Base-by-base conservation (phyloP, 2,888 invertebrate species). In the Acholoe squamosa region DNA sequence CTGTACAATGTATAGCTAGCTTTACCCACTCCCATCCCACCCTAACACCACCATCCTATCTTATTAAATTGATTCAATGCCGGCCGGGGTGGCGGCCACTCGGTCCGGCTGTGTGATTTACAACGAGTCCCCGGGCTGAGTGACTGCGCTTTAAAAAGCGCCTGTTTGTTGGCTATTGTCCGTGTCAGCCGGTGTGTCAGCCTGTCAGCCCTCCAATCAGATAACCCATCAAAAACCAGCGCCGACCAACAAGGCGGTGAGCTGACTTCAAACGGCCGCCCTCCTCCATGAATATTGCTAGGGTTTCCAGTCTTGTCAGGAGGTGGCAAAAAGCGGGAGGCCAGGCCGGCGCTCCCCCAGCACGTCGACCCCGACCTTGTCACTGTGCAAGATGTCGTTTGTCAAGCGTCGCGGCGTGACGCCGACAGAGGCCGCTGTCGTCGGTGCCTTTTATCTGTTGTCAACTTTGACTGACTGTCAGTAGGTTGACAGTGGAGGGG, bases 91-190 rank as follows among this genome's bases (percentile, higher is more conserved):
- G 80, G 80, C 34, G 80, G 80, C 5, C 14, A 7, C 25, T 25
- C 28, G 31, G 25, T 76, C 31, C 76, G 43, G 43, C 80, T 34
- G 80, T 19, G 14, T 76, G 76, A 76, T 76, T 76, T 76, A 76
- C 76, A 76, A 16, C 76, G 76, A 76, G 76, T 28, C 76, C 31
- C 76, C 31, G 3, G 76, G 76, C 76, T 76, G 76, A 76, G 76
- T 76, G 76, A 76, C 76, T 76, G 76, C 76, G 76, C 76, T 25
- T 80, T 80, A 80, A 80, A 80, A 80, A 86, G 25, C 28, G 14
- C 28, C 86, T 86, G 86, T 86, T 86, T 86, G 86, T 86, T 28
- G 28, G 86, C 86, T 28, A 86, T 86, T 86, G 86, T 86, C 86
- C 52, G 86, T 43, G 51, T 84, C 84, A 84, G 84, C 25, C 84